These are phyloP conservation scores for Limnephilus rhombicus DNA, from an alignment of 2,888 invertebrate genomes.

Conservation along the genomic window DNA sequence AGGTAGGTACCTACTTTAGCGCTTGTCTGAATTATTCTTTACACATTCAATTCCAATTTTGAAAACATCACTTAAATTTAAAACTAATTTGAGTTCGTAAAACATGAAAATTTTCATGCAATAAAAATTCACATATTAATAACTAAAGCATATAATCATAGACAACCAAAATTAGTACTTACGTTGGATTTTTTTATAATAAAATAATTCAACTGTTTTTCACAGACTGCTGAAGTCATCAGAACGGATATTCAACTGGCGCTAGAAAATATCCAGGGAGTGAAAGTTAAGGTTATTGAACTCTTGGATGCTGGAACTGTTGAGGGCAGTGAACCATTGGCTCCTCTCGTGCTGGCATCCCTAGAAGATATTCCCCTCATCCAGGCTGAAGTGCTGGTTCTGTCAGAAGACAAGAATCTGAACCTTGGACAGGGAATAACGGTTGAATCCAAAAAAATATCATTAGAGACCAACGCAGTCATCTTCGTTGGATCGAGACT, in stretches of 20 bases:
- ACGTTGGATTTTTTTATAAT: background rate
- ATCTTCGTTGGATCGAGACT: conserved; percentile 77
- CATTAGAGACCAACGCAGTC: conserved; percentile 76
- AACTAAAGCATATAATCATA: too few species aligned
- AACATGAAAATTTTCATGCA: too few species aligned
- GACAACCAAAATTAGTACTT: too few species aligned
- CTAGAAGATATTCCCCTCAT: conserved; percentile 84
- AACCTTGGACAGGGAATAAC: conserved; percentile 76
- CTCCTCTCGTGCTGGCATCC: conserved; percentile 78
- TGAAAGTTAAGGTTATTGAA: conserved; percentile 81
- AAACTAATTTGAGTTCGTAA: too few species aligned
- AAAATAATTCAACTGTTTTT: background rate
- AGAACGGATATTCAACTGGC: conserved; percentile 83
- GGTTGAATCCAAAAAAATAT: conserved; percentile 80
- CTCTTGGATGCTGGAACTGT: conserved; percentile 76
- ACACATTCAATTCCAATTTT: too few species aligned
- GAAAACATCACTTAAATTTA: too few species aligned
- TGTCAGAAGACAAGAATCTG: conserved; percentile 73
- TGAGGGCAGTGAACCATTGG: conserved; percentile 74
- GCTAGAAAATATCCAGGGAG: conserved; percentile 82
- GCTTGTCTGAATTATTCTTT: too few species aligned
- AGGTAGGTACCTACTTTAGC: too few species aligned
- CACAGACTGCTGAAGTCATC: conserved; percentile 74
- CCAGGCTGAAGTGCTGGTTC: conserved; percentile 81
- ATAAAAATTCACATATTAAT: too few species aligned